Evolutionary conservation across 1,140 invertebrate genomes (phyloP), one percentile per base, ranked within the genome.

Genomic region (Polypedilum vanderplanki): DNA sequence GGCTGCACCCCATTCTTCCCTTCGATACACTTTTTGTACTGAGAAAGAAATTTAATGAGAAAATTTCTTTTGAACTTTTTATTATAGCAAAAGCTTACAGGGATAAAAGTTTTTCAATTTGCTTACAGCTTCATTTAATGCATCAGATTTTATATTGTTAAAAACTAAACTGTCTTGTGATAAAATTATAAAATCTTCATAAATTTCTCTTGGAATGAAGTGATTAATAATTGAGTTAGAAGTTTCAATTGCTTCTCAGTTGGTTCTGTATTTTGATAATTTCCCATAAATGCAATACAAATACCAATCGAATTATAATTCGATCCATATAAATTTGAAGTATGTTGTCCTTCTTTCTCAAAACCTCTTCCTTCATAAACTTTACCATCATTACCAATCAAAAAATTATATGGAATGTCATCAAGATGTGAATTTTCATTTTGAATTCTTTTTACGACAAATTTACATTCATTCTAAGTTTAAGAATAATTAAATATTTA

Each of bases 371-470:
- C 89, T 77, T 88, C 87, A 78, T 89, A 90, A 0, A 86, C 84
- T 15, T 85, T 85, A 0, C 88, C 88, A 80, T 90, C 89, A 40
- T 86, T 87, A 3, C 88, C 89, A 57, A 91, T 85, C 40, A 90
- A 75, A 77, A 90, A 90, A 76, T 84, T 88, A 76, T 88, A 89
- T 2, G 83, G 86, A 15, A 90, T 88, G 76, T 90, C 88, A 40
- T 78, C 79, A 81, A 85, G 88, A 74, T 78, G 79, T 7, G 76
- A 78, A 7, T 73, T 75, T 40, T 85, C 82, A 8, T 83, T 78
- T 76, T 90, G 88, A 40, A 88, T 85, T 1, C 75, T 77, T 17
- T 82, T 81, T 0, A 89, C 84, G 8, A 83, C 79, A 0, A 74
- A 76, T 0, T 79, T 79, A 17, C 85, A 87, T 0, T 77, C 75